Conservation (phyloP, 2,113 vertebrate genomes). For the Rattus norvegicus region DNA sequence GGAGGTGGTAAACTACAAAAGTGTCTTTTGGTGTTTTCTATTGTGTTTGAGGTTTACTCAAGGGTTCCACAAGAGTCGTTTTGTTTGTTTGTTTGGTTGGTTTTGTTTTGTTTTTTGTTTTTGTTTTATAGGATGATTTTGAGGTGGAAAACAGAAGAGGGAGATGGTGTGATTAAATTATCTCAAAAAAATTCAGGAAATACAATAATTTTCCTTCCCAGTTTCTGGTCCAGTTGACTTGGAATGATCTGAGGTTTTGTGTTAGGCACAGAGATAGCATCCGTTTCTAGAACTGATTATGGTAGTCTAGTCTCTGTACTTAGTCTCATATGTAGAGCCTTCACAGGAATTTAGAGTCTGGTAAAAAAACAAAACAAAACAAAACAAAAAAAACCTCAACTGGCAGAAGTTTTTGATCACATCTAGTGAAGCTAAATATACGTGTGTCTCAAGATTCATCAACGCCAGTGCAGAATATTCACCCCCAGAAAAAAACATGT, state of each 20-base stretch:
- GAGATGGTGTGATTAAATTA: background rate
- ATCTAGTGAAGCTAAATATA: background rate
- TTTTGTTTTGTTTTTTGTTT: background rate
- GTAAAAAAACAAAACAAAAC: too few relatives aligned
- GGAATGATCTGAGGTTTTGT: background rate
- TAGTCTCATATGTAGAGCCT: background rate
- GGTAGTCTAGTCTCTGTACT: background rate
- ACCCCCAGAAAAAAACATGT: background rate
- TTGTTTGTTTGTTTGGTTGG: too few relatives aligned
- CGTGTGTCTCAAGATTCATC: background rate
- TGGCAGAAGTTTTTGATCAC: background rate
- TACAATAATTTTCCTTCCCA: background rate
- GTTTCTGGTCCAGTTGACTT: background rate
- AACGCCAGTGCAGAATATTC: background rate
- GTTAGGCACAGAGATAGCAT: background rate
- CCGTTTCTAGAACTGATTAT: background rate
- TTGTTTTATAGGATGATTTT: background rate
- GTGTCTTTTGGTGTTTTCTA: background rate
- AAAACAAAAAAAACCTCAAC: background rate
- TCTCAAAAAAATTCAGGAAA: background rate
- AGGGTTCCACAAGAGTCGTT: too few relatives aligned
- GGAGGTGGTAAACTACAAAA: background rate
- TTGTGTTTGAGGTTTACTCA: too few relatives aligned
- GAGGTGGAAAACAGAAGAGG: background rate
- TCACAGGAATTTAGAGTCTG: background rate